Conservation (phyloP, 1,140 invertebrate genomes). For the Drosophila azteca region DNA sequence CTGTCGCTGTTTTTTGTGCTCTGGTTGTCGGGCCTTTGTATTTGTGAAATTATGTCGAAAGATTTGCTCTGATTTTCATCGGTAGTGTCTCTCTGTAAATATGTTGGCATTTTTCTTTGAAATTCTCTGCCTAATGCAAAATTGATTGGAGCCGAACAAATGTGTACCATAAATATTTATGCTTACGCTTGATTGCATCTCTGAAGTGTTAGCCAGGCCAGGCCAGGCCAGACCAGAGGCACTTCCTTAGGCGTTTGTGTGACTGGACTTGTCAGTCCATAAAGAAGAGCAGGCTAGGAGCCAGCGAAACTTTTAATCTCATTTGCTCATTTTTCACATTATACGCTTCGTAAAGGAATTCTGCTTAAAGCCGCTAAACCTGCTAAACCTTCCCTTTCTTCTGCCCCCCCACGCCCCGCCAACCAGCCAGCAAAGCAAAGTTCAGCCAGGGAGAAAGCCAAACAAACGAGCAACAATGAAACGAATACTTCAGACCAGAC, state of each 20-base stretch:
- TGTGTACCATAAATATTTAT: conserved; percentile 71
- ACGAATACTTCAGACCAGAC: conserved; percentile 52
- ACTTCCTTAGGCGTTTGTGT: neutral
- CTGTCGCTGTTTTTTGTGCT: conserved; percentile 6
- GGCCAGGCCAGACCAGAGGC: conserved; percentile 1
- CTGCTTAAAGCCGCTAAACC: conserved; percentile 61
- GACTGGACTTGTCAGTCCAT: conserved; percentile 22
- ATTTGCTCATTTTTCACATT: conserved; percentile 71
- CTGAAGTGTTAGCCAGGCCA: conserved; percentile 45
- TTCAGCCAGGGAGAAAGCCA: conserved; percentile 33
- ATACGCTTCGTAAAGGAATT: conserved; percentile 72
- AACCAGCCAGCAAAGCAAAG: conserved; percentile 20
- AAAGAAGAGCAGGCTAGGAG: conserved; percentile 4
- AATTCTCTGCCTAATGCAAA: conserved; percentile 70
- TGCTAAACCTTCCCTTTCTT: conserved; percentile 16
- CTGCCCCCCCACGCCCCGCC: conserved; percentile 17
- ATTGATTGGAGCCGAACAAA: conserved; percentile 74
- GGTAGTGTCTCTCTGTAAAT: conserved; percentile 39
- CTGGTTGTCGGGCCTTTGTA: conserved; percentile 35
- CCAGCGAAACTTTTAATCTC: conserved; percentile 65
- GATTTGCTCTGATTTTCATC: conserved; percentile 55
- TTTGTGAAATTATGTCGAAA: conserved; percentile 64
- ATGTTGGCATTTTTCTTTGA: conserved; percentile 30
- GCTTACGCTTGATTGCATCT: conserved; percentile 59
- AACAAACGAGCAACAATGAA: conserved; percentile 48